Percentiles rank a stretch among this genome's conserved stretches.
Conservation (phyloP, 2,888 invertebrate genomes). For the Heliconius erato region DNA sequence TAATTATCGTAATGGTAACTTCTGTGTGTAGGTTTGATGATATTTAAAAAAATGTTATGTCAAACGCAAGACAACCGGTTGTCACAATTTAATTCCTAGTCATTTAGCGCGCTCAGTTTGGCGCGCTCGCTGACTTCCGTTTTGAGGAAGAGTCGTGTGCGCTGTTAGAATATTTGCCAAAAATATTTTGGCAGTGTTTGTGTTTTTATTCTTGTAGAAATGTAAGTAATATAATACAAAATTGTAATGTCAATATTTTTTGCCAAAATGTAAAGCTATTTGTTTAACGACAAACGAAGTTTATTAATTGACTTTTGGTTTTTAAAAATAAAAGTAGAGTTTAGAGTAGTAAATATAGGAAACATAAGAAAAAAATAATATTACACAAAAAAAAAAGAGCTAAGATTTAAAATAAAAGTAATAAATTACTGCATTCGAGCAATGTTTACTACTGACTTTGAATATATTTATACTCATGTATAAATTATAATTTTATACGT, state of each 20-base stretch:
- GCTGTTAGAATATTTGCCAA: background rate
- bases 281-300: background rate
- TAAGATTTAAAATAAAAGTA: too few species aligned
- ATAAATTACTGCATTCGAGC: too few species aligned
- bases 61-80: conserved; percentile 15
- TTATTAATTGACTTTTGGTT: conserved; percentile 5
- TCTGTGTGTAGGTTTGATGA: background rate
- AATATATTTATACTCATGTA: too few species aligned
- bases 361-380: background rate
- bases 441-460: too few species aligned
- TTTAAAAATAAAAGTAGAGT: background rate
- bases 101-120: conserved; percentile 39
- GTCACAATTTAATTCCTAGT: conserved; percentile 11
- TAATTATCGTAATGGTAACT: background rate
- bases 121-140: conserved; percentile 44
- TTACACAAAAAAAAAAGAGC: background rate
- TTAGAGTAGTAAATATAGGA: background rate
- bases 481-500: too few species aligned
- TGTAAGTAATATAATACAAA: conserved; percentile 12
- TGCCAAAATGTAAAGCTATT: background rate
- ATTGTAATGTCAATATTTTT: background rate
- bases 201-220: conserved; percentile 17
- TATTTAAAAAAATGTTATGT: conserved; percentile 5
- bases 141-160: conserved; percentile 22
- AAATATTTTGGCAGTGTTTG: conserved; percentile 26